A percentile compares a stretch with the other conserved stretches of the same genome.
These are phyloP conservation scores for Coelopa frigida DNA, from an alignment of 1,140 invertebrate genomes.

Conservation along the genomic window DNA sequence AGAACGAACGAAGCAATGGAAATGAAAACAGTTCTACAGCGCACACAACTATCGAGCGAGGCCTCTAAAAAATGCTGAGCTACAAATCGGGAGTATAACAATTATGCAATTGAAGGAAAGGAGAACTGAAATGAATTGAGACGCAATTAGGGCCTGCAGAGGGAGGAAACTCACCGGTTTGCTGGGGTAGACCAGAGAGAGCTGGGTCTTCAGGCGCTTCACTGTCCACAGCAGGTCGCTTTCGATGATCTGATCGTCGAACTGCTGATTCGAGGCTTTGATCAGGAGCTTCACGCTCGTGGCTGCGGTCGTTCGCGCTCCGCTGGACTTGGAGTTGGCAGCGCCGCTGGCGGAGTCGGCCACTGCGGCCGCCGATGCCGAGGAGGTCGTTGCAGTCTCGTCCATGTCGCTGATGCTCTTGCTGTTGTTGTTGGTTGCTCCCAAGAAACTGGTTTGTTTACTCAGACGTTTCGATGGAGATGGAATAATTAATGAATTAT, in stretches of 20 bases:
- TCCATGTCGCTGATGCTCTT: too few species aligned
- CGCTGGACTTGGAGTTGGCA: slow-evolving; percentile 17
- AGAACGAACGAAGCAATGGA: too few species aligned
- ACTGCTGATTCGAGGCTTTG: slow-evolving; percentile 82
- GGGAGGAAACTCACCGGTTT: slow-evolving; percentile 85
- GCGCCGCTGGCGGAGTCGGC: slow-evolving; percentile 25
- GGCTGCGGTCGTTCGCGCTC: slow-evolving; percentile 11
- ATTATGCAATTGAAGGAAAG: too few species aligned
- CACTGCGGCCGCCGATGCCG: slow-evolving; percentile 26
- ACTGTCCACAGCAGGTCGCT: slow-evolving; percentile 82
- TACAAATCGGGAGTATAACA: too few species aligned
- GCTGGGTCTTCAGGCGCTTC: slow-evolving; percentile 69
- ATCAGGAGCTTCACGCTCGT: slow-evolving; percentile 55
- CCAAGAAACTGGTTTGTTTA: too few species aligned
- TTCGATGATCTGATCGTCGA: slow-evolving; percentile 76
- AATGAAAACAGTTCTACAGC: too few species aligned
- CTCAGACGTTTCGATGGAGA: too few species aligned
- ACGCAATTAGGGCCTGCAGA: not conserved
- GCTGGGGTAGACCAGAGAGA: slow-evolving; percentile 77
- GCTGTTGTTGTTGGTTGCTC: too few species aligned
- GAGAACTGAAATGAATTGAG: not conserved
- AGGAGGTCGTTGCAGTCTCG: slow-evolving; percentile 28
- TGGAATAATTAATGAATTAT: too few species aligned
- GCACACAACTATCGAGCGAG: too few species aligned
- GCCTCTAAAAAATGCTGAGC: too few species aligned